Base-by-base conservation (phyloP, 2,797 vertebrate species). In the Holocentrus rufus region DNA sequence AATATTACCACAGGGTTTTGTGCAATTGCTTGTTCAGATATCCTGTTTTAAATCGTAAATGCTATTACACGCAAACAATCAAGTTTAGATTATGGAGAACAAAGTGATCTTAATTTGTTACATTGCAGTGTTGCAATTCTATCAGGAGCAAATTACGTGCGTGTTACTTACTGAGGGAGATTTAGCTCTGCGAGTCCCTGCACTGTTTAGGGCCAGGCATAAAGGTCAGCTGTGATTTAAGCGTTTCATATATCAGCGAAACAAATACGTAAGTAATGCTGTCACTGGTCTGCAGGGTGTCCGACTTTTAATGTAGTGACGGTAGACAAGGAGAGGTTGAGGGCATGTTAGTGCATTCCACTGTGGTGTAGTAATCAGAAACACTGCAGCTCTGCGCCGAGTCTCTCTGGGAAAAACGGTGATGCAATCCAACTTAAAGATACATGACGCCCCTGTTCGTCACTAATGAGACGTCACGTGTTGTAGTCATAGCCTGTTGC, bases 271-370 rank as follows among this genome's bases (percentile, higher is more conserved):
- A 54, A 17, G 5, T 23, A 22, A 52, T 58, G 10, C 27, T 0
- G 1, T 7, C 36, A 20, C 2, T 34, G n/a, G 47, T 56, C 20
- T 54, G 56, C 27, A 50, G 1, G 11, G 2, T 47, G 61, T 61
- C 7, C 69, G 25, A 56, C 30, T 46, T 80, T 74, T 23, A 17
- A 77, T 83, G 78, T 73, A 54, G 14, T 2, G 44, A 11, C 34
- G 67, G 69, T 47, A 36, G 54, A 76, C 63, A 27, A 61, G 60
- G 42, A 74, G 73, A 82, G 65, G 76, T 31, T 55, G 27, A 74
- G 36, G 61, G 10, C 55, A 58, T 49, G 69, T 53, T 66, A 54
- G 65, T 15, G 13, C 78, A 83, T 84, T 88, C 75, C 65, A 77
- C 30, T 64, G 59, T 17, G 15, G 47, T 78, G 54, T 1, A 10